Base-by-base conservation (phyloP, 2,113 vertebrate species). In the Chamaetylas fuelleborni region DNA sequence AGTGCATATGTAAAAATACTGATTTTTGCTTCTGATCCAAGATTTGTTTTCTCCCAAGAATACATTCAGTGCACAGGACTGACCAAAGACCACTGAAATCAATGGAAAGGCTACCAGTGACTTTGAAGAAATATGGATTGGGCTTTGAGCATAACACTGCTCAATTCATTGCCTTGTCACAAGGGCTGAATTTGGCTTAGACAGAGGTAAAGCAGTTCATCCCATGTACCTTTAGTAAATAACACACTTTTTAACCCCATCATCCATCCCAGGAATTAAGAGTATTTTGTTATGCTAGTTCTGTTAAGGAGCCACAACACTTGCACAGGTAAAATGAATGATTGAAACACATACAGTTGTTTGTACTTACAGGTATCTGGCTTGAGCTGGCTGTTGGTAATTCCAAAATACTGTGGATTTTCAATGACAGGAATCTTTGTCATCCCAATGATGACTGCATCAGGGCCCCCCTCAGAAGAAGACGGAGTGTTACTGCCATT, bases 331-430 rank as follows among this genome's bases (percentile, higher is more conserved):
- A 95, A 80, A 88, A 96, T 82, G 85, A 90, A 67, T 87, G 67
- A 87, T 24, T 45, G 56, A 69, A 96, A 61, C 70, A 93, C 72
- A 94, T 38, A 81, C 18, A 92, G 90, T 82, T 85, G 65, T 91
- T 76, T 74, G 91, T 98, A 99, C 99, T 99, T 96, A 99, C 99
- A 99, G 11, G 99, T 99, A 96, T 99, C 99, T 26, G 99, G 98
- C 96, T 99, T 99, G 90, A 99, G 98, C 71, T 99, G 98, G 96
- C 98, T 99, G 96, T 99, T 99, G 58, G 99, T 99, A 97, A 99
- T 99, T 90, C 99, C 99, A 97, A 99, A 99, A 96, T 99, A 99
- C 95, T 99, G 99, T 0, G 99, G 99, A 97, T 99, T 99, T 98
- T 99, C 99, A 34, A 99, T 99, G 82, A 99, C 98, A 0, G 99